Conservation (phyloP, 2,888 invertebrate genomes). For the Autographa gamma region DNA sequence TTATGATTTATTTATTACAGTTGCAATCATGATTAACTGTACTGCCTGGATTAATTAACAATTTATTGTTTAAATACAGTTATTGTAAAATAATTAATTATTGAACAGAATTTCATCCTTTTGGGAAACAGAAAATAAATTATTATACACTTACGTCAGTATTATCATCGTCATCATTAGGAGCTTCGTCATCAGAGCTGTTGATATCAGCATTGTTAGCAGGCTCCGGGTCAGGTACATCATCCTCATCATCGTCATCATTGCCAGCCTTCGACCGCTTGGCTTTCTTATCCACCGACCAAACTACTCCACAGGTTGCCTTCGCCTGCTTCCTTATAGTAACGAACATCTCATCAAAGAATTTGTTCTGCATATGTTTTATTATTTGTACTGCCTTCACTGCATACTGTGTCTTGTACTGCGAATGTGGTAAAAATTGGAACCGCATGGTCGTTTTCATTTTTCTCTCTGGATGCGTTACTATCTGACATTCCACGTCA, state of each 20-base stretch:
- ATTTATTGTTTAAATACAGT: too few relatives aligned
- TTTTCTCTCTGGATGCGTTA: slow-evolving; percentile 86
- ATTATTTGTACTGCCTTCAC: slow-evolving; percentile 92
- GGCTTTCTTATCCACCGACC: slow-evolving; percentile 85
- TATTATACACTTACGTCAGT: slow-evolving; percentile 86
- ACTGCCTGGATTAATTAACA: too few relatives aligned
- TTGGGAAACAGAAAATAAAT: too few relatives aligned
- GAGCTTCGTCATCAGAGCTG: slow-evolving; percentile 92
- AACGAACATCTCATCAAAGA: slow-evolving; percentile 91
- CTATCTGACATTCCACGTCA: slow-evolving; percentile 89
- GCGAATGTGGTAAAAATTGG: slow-evolving; percentile 92
- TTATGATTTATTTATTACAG: too few relatives aligned
- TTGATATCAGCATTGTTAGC: slow-evolving; percentile 77
- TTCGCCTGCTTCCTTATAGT: slow-evolving; percentile 90
- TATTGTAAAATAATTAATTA: too few relatives aligned
- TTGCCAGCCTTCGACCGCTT: slow-evolving; percentile 68
- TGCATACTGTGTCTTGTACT: slow-evolving; percentile 92
- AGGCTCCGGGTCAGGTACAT: slow-evolving; percentile 62
- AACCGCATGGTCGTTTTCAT: slow-evolving; percentile 92
- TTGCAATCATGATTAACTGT: too few relatives aligned
- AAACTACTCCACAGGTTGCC: slow-evolving; percentile 83
- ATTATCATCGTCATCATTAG: slow-evolving; percentile 88
- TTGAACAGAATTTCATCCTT: too few relatives aligned
- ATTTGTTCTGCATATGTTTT: slow-evolving; percentile 92
- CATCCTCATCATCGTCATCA: slow-evolving; percentile 81